phyloP scores from a whole-genome alignment of 2,797 vertebrate genomes.

The Nasua narica region DNA sequence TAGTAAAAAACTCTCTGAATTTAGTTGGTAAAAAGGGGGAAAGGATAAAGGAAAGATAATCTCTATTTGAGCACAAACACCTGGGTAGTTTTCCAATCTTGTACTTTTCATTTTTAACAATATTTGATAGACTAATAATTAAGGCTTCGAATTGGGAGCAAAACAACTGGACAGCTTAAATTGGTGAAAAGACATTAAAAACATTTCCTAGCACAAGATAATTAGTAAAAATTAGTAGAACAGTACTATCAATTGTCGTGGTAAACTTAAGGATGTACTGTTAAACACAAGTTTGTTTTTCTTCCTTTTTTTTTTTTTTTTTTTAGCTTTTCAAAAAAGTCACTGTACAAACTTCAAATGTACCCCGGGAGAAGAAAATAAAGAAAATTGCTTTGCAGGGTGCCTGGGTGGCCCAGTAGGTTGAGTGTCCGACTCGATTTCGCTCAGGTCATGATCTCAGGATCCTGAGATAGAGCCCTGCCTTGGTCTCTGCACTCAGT shows the following conservation, averaged over 20 bases:
- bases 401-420: neutral
- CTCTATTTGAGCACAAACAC: neutral
- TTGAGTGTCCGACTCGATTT: neutral
- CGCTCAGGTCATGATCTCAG: neutral
- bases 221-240: neutral
- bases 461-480: neutral
- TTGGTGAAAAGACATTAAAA: neutral
- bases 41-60: neutral
- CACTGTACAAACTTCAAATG: neutral
- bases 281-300: slow-evolving; percentile 22
- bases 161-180: neutral
- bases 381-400: neutral
- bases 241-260: neutral
- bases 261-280: slow-evolving; percentile 49
- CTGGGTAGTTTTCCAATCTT: neutral
- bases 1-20: neutral
- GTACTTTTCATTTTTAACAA: neutral
- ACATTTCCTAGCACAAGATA: neutral
- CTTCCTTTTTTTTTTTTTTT: neutral
- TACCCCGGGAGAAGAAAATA: neutral
- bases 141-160: neutral
- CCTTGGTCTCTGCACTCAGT: neutral
- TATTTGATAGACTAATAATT: neutral
- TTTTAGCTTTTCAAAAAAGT: neutral
- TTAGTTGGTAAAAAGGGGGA: neutral